A percentile compares a stretch with the other conserved stretches of the same genome.
phyloP scores from a whole-genome alignment of 2,888 invertebrate genomes.

The Dastarcus helophoroides region DNA sequence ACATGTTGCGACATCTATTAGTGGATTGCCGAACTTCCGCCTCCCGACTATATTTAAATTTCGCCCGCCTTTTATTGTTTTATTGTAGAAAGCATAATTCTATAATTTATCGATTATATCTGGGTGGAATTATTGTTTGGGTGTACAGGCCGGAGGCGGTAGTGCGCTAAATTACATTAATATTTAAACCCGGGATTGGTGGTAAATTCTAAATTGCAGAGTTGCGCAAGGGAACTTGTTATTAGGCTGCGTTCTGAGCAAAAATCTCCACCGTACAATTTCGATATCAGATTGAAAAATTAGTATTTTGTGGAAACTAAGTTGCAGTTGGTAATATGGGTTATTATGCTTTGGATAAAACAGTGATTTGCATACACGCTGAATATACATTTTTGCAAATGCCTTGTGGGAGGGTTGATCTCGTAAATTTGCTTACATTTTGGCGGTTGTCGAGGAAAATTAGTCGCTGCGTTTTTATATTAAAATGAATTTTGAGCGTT shows the following conservation, averaged over 20 bases:
- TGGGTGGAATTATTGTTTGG: slow-evolving; percentile 25
- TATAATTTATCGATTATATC: too few species aligned
- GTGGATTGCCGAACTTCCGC: too few species aligned
- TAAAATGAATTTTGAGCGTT: too few species aligned
- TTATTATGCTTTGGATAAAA: slow-evolving; percentile 28
- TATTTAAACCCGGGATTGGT: slow-evolving; percentile 31
- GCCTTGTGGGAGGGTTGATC: too few species aligned
- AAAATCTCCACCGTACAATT: slow-evolving; percentile 32
- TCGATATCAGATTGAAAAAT: slow-evolving; percentile 39
- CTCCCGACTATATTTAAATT: too few species aligned
- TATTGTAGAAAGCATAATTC: too few species aligned
- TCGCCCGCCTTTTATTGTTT: too few species aligned
- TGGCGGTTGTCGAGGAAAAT: too few species aligned
- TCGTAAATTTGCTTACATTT: too few species aligned
- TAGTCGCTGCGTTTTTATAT: too few species aligned
- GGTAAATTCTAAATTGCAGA: slow-evolving; percentile 37
- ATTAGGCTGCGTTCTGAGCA: slow-evolving; percentile 30
- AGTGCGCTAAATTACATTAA: slow-evolving; percentile 37
- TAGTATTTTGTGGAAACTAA: slow-evolving; percentile 38
- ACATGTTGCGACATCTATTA: too few species aligned
- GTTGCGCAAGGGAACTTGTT: slow-evolving; percentile 26
- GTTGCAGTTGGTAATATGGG: slow-evolving; percentile 33
- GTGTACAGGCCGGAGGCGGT: slow-evolving; percentile 25
- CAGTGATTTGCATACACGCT: slow-evolving; percentile 31
- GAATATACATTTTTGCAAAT: too few species aligned